phyloP scores from a whole-genome alignment of 1,140 invertebrate genomes.

The Eriosoma lanigerum region DNA sequence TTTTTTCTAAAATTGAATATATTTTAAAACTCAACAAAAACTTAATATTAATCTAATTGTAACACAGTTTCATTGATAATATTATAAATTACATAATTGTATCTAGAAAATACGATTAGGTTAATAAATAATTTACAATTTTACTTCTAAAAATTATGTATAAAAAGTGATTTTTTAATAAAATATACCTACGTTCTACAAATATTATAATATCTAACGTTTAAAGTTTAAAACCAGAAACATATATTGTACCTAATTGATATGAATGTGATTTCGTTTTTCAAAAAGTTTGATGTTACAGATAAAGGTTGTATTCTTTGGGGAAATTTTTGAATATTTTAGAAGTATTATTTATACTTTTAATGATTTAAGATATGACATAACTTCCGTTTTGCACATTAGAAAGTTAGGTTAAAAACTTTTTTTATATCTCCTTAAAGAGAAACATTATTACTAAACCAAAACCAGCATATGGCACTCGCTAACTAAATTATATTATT shows the following conservation, averaged over 20 bases:
- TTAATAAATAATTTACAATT: too few species aligned
- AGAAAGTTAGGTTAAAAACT: not conserved
- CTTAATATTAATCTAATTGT: too few species aligned
- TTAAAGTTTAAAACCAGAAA: not conserved
- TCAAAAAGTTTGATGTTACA: not conserved
- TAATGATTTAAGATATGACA: not conserved
- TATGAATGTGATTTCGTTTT: not conserved
- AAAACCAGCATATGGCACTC: not conserved
- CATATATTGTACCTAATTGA: not conserved
- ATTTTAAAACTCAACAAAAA: too few species aligned
- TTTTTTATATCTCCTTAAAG: not conserved
- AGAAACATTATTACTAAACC: not conserved
- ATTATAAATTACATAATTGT: too few species aligned
- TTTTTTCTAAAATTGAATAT: too few species aligned
- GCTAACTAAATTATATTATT: not conserved
- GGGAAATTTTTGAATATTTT: not conserved
- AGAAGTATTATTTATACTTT: not conserved
- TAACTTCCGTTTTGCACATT: not conserved
- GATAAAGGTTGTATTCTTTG: not conserved
- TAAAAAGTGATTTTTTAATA: not conserved
- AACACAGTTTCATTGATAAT: too few species aligned
- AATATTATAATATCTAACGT: not conserved
- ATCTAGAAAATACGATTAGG: too few species aligned
- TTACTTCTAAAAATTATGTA: not conserved
- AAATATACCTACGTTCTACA: too few species aligned